Evolutionary conservation across 2,113 vertebrate genomes (phyloP).

Genomic region (Eulacestoma nigropectus): DNA sequence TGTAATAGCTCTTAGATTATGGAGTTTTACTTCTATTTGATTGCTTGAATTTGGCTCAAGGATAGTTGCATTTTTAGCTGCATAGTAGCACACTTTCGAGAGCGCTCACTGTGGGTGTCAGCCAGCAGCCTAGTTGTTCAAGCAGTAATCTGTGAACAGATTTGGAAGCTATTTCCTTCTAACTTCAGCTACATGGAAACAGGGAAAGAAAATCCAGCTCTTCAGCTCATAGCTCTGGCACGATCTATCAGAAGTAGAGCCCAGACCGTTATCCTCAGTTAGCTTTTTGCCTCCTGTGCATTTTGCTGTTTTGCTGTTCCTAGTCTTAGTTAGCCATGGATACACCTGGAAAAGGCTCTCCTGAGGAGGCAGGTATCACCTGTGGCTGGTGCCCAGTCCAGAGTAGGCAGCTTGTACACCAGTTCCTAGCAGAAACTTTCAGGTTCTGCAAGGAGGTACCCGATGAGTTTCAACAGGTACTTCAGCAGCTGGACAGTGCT

Average conservation of each 20-base stretch:
- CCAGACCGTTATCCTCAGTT: not conserved
- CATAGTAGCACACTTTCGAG: not conserved
- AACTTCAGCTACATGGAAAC: not conserved
- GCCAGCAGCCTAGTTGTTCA: not conserved
- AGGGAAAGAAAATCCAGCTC: not conserved
- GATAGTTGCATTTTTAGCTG: not conserved
- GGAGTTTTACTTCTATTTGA: not conserved
- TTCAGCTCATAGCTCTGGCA: not conserved
- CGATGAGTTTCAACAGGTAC: not conserved
- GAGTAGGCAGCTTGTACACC: accelerated
- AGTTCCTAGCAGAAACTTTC: not conserved
- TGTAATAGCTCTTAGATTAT: not conserved
- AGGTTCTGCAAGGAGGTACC: not conserved
- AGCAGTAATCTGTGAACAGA: not conserved
- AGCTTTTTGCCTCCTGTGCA: not conserved
- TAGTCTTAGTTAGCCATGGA: not conserved
- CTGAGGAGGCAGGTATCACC: not conserved
- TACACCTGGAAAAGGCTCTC: not conserved
- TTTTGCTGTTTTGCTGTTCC: not conserved
- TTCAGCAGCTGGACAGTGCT: not conserved
- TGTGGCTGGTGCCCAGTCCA: not conserved
- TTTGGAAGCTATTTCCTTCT: not conserved
- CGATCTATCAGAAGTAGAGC: not conserved
- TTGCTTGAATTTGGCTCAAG: not conserved
- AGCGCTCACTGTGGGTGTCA: accelerated